Evolutionary conservation across 2,797 vertebrate genomes (phyloP), one percentile per base, ranked within the genome.

Genomic region (Chaunax sp.): DNA sequence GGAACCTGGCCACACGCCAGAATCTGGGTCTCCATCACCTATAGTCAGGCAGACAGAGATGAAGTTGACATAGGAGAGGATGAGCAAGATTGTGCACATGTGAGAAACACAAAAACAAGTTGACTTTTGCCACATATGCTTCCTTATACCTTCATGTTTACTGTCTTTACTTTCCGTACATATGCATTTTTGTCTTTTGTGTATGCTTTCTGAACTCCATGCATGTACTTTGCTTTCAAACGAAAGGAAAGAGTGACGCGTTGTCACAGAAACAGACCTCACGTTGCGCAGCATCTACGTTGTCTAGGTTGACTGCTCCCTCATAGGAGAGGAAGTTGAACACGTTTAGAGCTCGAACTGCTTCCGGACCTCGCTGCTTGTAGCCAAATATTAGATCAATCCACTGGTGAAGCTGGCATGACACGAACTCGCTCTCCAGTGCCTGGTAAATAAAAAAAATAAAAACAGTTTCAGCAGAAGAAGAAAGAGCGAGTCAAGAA

Each of bases 341-440:
- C 74, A 99, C 95, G 0, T 99, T 99, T 72, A 99, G 96, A 1
- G 94, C 95, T 19, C 97, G 94, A 11, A 98, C 95, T 0, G 98
- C 98, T 87, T 99, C 98, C 0, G 98, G 98, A 18, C 98, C 98
- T 73, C 96, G 92, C 88, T 99, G 98, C 89, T 99, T 99, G 90
- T 99, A 99, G 84, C 98, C 98, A 80, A 99, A 98, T 90, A 99
- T 96, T 74, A 99, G 95, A 83, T 99, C 98, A 47, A 99, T 98
- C 98, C 97, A 99, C 85, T 99, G 97, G 91, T 99, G 98, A 19
- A 94, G 90, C 86, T 94, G 94, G 45, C 93, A 94, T 7, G 98
- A 99, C 45, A 99, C 98, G 83, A 99, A 99, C 85, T 99, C 98
- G 0, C 98, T 99, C 92, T 99, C 98, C 87, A 99, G 80, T 1